Percentiles rank a stretch among this genome's conserved stretches.
phyloP scores from a whole-genome alignment of 2,888 invertebrate species.

The Brachyptera risi region DNA sequence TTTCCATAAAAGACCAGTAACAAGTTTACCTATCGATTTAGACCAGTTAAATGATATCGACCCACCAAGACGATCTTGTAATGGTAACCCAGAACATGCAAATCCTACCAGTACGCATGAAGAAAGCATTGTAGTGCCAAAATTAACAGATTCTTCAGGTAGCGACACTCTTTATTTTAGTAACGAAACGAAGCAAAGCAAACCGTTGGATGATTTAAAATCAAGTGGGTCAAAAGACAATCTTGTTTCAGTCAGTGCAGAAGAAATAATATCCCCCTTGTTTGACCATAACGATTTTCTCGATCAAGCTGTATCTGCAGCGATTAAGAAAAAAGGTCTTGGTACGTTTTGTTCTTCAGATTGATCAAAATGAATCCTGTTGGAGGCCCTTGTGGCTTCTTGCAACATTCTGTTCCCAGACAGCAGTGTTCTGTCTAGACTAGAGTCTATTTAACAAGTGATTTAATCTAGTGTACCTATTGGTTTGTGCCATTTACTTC shows the following conservation, averaged over 20 bases:
- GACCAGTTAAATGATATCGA: not conserved
- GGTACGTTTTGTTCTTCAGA: slow-evolving; percentile 39
- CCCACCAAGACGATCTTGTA: too few relatives aligned
- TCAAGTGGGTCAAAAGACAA: not conserved
- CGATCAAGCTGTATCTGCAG: slow-evolving; percentile 68
- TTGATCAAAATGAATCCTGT: slow-evolving; percentile 9
- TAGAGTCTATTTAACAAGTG: too few relatives aligned
- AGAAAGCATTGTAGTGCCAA: too few relatives aligned
- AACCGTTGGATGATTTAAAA: too few relatives aligned
- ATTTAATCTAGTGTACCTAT: too few relatives aligned
- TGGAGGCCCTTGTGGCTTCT: too few relatives aligned
- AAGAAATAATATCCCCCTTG: too few relatives aligned
- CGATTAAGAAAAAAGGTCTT: slow-evolving; percentile 68
- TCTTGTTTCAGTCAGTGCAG: not conserved
- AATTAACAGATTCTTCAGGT: not conserved
- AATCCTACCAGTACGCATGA: not conserved
- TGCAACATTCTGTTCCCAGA: too few relatives aligned
- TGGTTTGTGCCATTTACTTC: too few relatives aligned
- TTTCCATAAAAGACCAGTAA: slow-evolving; percentile 25
- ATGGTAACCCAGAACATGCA: not conserved
- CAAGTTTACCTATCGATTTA: not conserved
- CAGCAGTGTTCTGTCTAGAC: too few relatives aligned
- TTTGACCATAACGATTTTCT: slow-evolving; percentile 52
- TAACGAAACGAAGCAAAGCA: not conserved
- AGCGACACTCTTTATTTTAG: not conserved